A percentile compares a stretch with the other conserved stretches of the same genome.
Conservation (phyloP, 1,140 invertebrate species). For the Drosophila pseudoobscura region DNA sequence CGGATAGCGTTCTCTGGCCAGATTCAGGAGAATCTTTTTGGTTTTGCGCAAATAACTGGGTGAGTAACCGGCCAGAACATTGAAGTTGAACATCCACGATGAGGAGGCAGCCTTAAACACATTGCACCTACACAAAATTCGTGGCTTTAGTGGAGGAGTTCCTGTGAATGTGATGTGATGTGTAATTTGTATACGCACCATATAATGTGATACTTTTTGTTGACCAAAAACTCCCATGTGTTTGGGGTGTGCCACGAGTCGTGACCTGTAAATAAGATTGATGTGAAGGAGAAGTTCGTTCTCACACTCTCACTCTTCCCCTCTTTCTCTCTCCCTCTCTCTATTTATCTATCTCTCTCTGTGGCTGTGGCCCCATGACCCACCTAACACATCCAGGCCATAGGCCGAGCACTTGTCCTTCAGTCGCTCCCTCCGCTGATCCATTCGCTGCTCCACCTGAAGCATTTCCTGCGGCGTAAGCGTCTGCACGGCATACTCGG, state of each 20-base stretch:
- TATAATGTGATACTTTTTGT: constrained; percentile 90
- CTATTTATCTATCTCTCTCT: background rate
- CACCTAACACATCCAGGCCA: constrained; percentile 84
- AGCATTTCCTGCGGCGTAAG: constrained; percentile 77
- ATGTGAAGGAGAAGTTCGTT: background rate
- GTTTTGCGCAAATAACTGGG: constrained; percentile 90
- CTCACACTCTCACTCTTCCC: too few species aligned
- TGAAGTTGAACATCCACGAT: constrained; percentile 95
- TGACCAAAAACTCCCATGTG: constrained; percentile 93
- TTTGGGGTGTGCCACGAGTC: constrained; percentile 89
- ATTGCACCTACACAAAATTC: constrained; percentile 86
- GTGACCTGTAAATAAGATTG: constrained; percentile 83
- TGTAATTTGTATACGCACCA: constrained; percentile 83
- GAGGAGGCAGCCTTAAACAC: constrained; percentile 94
- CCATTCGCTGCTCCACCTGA: constrained; percentile 84
- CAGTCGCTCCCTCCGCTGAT: constrained; percentile 84
- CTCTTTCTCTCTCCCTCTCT: too few species aligned
- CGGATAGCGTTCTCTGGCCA: constrained; percentile 91
- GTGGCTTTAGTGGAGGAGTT: too few species aligned
- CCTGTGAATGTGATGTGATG: background rate
- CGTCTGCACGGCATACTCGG: constrained; percentile 76
- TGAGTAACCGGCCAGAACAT: constrained; percentile 91
- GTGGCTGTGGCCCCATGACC: constrained; percentile 11
- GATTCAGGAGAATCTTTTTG: constrained; percentile 89
- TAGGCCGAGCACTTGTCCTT: constrained; percentile 84